Percentiles rank a stretch among this genome's conserved stretches.
phyloP scores from a whole-genome alignment of 1,140 invertebrate genomes.

The Diabrotica undecimpunctata region DNA sequence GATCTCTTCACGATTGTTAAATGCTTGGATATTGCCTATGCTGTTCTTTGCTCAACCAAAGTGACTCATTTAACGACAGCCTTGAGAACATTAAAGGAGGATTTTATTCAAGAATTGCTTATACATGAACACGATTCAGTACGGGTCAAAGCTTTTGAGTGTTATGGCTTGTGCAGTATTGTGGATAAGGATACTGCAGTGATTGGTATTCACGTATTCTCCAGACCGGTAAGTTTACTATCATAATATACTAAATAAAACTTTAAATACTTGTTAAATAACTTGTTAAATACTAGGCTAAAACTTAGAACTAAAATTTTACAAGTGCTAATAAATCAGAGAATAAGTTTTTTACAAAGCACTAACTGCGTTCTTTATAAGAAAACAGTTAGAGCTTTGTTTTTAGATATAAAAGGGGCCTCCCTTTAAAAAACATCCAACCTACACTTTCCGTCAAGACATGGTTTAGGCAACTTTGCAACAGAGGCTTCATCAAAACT shows the following conservation, averaged over 20 bases:
- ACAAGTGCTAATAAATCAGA: too few relatives aligned
- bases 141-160: constrained; percentile 27
- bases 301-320: too few relatives aligned
- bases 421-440: too few relatives aligned
- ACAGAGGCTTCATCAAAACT: too few relatives aligned
- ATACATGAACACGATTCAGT: constrained; percentile 26
- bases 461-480: too few relatives aligned
- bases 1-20: constrained; percentile 20
- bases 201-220: constrained; percentile 34
- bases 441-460: too few relatives aligned
- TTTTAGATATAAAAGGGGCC: too few relatives aligned
- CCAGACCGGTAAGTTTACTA: constrained; percentile 24
- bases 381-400: too few relatives aligned
- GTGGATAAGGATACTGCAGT: constrained; percentile 27
- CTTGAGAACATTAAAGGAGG: constrained; percentile 25
- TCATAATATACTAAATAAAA: constrained; percentile 4
- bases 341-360: too few relatives aligned
- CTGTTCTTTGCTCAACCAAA: constrained; percentile 16
- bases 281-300: too few relatives aligned
- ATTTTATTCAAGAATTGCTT: constrained; percentile 27
- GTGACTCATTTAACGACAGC: constrained; percentile 20
- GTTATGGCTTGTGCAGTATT: constrained; percentile 30
- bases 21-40: constrained; percentile 29
- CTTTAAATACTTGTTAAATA: too few relatives aligned
- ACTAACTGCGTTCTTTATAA: too few relatives aligned